Base-by-base conservation (phyloP, 2,888 invertebrate species). In the Leptopilina myrica region DNA sequence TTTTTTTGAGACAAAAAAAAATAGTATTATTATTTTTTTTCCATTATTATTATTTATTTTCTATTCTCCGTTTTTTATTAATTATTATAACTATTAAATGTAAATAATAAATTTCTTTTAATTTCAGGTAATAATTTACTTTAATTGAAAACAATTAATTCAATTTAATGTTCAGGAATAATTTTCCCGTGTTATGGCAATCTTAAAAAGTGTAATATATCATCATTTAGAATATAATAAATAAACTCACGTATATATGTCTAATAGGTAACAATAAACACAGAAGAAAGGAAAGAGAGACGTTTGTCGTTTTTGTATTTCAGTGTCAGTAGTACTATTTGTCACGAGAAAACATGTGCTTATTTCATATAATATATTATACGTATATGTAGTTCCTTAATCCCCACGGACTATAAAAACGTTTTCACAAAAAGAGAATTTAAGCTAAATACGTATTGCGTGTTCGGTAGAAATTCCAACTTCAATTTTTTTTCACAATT, bases 341-440 rank as follows among this genome's bases (percentile, higher is more conserved):
- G 33, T 33, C 69, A 69, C 33, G 53, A 69, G 26, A 56, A 56
- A 33, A 8, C 49, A 6, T 14, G 53, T 49, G 53, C 3, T 69
- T 56, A 9, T 56, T 69, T 69, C 69, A 53, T 69, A 69, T 12
- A 53, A 53, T 69, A 49, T 7, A 26, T 69, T 9, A 33, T 26
- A 69, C 15, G n/a, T 9, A 33, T 14, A n/a, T 7, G 53, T 53
- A 49, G 33, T 69, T 49, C 67, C 49, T 49, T 67, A 26, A 49
- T 49, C 26, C 49, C 67, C 12, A 20, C 5, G 11, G 67, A 49
- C 15, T 20, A 46, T 67, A 14, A 67, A 46, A 67, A 12, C 46
- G 12, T 67, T 15, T 20, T 14, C 11, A 67, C 49, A 49, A 67
- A 20, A 49, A 67, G 7, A 14, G 6, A 14, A 49, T 49, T 67